Base-by-base conservation (phyloP, 2,888 invertebrate genomes). In the Cheilosia impressa region DNA sequence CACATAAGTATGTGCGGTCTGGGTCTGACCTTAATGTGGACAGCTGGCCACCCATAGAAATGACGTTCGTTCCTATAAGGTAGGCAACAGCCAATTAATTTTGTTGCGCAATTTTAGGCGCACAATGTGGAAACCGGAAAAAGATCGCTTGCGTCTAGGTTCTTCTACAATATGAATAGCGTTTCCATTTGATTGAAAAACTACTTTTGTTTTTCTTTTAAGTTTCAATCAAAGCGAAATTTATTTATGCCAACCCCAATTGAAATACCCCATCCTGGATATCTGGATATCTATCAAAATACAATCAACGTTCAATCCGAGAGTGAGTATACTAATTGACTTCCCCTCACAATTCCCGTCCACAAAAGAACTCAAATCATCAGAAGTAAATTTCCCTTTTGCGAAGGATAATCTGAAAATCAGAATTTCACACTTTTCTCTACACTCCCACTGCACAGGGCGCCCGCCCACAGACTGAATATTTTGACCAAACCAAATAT, bases 381-480 rank as follows among this genome's bases (percentile, higher is more conserved):
- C 69, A 65, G 71, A 60, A 73, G 62, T 58, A 71, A 75, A 79
- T 73, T 65, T 79, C 57, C 13, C 27, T 34, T 34, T 57, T 41
- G 47, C 63, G 15, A 65, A 63, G 58, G 69, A 60, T 84, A 84
- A 76, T 84, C 80, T 60, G 55, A 69, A 84, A 80, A 84, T 84
- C 84, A 84, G 66, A 80, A 84, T 71, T 80, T 80, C 75, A 71
- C 84, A 84, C 77, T 62, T 60, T 50, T n/a, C 45, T 41, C 22
- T 24, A 27, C 17, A 17, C 57, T 45, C 19, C 7, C 47, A n/a
- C 24, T n/a, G 10, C 45, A 19, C 10, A n/a, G 22, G 19, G 9
- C 22, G 17, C 22, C 38, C 31, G 17, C 24, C 55, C 13, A 53
- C 27, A 60, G 45, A 66, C 73, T 57, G 78, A 72, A 68, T 66